phyloP scores from a whole-genome alignment of 2,797 vertebrate genomes.

The Takifugu ocellatus region DNA sequence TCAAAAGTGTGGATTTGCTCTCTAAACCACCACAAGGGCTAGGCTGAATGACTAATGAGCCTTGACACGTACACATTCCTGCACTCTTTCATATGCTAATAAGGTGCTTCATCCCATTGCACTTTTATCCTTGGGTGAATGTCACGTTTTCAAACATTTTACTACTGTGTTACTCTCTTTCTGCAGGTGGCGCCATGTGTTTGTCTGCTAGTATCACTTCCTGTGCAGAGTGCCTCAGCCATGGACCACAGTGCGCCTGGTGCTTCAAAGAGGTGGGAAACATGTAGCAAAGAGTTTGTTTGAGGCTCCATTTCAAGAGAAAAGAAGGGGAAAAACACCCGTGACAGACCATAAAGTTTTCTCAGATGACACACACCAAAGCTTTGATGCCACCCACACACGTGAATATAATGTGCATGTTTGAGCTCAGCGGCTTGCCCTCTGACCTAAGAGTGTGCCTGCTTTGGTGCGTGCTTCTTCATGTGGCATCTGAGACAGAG shows the following conservation, averaged over 20 bases:
- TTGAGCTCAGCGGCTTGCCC: constrained; percentile 29
- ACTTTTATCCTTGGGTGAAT: constrained; percentile 1
- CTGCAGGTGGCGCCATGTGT: constrained; percentile 84
- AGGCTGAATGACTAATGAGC: constrained; percentile 41
- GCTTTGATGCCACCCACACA: constrained; percentile 50
- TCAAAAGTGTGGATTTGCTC: constrained; percentile 32
- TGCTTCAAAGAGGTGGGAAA: constrained; percentile 89
- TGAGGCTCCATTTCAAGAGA: constrained; percentile 9
- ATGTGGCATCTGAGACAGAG: constrained; percentile 28
- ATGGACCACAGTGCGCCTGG: constrained; percentile 93
- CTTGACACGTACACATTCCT: constrained; percentile 42
- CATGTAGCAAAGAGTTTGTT: constrained; percentile 14
- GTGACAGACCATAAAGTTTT: constrained; percentile 42
- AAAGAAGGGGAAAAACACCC: constrained; percentile 5
- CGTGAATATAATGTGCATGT: constrained; percentile 58
- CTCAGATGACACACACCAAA: constrained; percentile 49
- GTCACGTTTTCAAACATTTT: neutral
- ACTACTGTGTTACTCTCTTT: neutral
- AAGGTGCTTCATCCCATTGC: constrained; percentile 6
- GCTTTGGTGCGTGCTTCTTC: constrained; percentile 37
- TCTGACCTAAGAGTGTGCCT: constrained; percentile 32
- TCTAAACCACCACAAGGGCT: constrained; percentile 27
- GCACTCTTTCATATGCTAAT: constrained; percentile 65
- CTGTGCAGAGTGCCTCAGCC: constrained; percentile 85
- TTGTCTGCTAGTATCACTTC: constrained; percentile 76